phyloP scores from a whole-genome alignment of 1,140 invertebrate genomes.

The Idris sp. region DNA sequence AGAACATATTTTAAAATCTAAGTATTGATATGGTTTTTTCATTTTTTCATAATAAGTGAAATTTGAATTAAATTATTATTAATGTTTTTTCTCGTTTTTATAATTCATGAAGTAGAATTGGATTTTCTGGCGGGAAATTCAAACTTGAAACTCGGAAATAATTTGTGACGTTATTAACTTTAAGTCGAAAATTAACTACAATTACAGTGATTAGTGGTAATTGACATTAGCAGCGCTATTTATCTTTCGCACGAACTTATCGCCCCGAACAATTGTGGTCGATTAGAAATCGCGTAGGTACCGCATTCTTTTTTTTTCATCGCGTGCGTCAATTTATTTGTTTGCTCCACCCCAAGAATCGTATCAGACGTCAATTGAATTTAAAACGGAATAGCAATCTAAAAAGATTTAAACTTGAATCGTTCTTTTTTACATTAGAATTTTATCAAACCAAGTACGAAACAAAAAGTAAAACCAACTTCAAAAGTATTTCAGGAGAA shows the following conservation, averaged over 20 bases:
- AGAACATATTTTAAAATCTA: too few relatives aligned
- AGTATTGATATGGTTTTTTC: too few relatives aligned
- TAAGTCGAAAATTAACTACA: conserved; percentile 71
- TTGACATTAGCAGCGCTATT: conserved; percentile 68
- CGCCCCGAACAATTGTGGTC: conserved; percentile 61
- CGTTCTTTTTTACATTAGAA: background rate
- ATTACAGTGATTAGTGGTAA: conserved; percentile 71
- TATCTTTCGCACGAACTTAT: conserved; percentile 58
- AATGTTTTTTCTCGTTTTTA: too few relatives aligned
- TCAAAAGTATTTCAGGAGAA: too few relatives aligned
- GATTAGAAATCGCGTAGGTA: conserved; percentile 52
- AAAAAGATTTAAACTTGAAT: background rate
- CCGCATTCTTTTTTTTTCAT: conserved; percentile 40
- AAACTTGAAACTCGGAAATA: too few relatives aligned
- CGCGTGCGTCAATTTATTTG: conserved; percentile 17
- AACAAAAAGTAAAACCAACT: too few relatives aligned
- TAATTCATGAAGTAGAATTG: too few relatives aligned
- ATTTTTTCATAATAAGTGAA: too few relatives aligned
- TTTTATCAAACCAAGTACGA: too few relatives aligned
- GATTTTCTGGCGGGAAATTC: too few relatives aligned
- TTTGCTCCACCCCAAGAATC: conserved; percentile 20
- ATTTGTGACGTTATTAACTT: conserved; percentile 46
- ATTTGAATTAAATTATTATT: too few relatives aligned
- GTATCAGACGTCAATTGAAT: conserved; percentile 30
- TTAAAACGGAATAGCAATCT: background rate